Evolutionary conservation across 2,113 vertebrate species (phyloP), one percentile per base, ranked within the genome.

Genomic region (Actenoides hombroni): DNA sequence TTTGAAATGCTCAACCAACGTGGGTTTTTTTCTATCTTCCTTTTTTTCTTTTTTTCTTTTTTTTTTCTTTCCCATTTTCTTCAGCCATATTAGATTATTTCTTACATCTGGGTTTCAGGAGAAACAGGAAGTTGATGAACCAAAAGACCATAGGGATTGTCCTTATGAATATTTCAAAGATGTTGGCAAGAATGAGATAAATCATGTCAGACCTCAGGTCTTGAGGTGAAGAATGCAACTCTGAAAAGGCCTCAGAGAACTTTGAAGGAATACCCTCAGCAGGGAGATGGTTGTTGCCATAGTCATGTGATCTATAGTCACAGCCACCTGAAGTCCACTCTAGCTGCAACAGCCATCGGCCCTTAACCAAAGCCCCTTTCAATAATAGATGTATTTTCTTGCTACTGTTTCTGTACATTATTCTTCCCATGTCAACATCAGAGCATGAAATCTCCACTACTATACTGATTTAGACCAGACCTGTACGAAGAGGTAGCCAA

Each of bases 151-250:
- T 23, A 48, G 57, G n/a, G 77, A 73, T 31, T 91, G 69, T 42
- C 33, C 76, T 49, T 70, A 56, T 44, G 63, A 31, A 33, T 94
- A 31, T 77, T 95, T 95, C 51, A 94, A 91, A 90, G 59, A 63
- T 49, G 31, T 54, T 87, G 49, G 54, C 44, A 92, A 91, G 53
- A 83, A 42, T 67, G 40, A 92, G 20, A n/a, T 73, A 86, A 95
- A 91, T 76, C 81, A 79, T 54, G 53, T 85, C 60, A 93, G 63
- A 84, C 15, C 11, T 89, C n/a, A 74, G 33, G 25, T 90, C 37
- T 78, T 61, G 70, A 91, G 74, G 29, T 74, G 48, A 67, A 74
- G 80, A 88, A 75, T 10, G 13, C 3, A 23, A 25, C 3, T 5
- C 29, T 68, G 42, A 78, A 89, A 67, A 82, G 23, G 6, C 25